Conservation (phyloP, 2,113 vertebrate species). For the Semicossyphus pulcher region DNA sequence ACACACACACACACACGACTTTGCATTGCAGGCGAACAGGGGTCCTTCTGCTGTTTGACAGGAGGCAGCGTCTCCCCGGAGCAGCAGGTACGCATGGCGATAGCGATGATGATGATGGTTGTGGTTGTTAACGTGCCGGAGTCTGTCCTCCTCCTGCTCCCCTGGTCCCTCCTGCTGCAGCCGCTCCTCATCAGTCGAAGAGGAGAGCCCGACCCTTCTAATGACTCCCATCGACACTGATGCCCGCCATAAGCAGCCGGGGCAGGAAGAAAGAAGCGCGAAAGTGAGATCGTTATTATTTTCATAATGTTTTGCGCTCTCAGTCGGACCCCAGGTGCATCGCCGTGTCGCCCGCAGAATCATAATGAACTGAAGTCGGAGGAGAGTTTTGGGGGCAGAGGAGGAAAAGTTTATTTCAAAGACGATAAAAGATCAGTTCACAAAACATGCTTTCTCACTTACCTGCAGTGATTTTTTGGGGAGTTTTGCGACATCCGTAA, state of each 20-base stretch:
- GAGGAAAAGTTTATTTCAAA: constrained; percentile 60
- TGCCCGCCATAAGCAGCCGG: constrained; percentile 57
- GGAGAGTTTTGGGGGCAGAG: constrained; percentile 31
- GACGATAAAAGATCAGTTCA: constrained; percentile 23
- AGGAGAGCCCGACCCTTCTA: constrained; percentile 61
- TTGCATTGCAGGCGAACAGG: constrained; percentile 33
- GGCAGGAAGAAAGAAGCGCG: constrained; percentile 63
- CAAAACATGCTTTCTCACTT: constrained; percentile 6
- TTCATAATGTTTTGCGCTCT: constrained; percentile 70
- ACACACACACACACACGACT: constrained; percentile 23
- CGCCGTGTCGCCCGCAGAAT: constrained; percentile 49
- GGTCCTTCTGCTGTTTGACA: constrained; percentile 76
- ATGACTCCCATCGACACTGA: constrained; percentile 77
- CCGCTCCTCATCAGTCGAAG: constrained; percentile 68
- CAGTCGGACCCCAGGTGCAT: constrained; percentile 60
- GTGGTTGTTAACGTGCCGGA: constrained; percentile 64
- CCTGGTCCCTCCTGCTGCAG: constrained; percentile 60
- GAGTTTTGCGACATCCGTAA: too few relatives aligned
- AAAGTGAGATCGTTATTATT: constrained; percentile 79
- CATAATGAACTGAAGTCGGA: constrained; percentile 61
- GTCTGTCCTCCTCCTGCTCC: constrained; percentile 52
- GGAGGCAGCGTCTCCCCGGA: constrained; percentile 66
- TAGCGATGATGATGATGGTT: constrained; percentile 50
- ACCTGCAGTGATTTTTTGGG: neutral
- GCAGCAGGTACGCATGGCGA: constrained; percentile 53